Evolutionary conservation across 1,140 invertebrate genomes (phyloP).

Genomic region (Drosophila triauraria): DNA sequence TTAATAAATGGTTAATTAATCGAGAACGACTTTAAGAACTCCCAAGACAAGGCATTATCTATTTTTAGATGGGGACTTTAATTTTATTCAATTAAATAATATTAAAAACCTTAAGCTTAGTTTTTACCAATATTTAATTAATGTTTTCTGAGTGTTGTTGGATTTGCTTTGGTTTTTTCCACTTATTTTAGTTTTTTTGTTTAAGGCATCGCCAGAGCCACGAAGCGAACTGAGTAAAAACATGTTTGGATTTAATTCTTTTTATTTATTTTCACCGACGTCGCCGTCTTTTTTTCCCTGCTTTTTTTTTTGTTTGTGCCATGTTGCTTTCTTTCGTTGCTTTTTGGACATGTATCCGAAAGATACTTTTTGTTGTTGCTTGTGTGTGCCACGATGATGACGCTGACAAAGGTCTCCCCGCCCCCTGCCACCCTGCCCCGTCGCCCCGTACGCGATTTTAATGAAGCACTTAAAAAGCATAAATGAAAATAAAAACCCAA

Average conservation of each 20-base stretch:
- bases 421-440: conserved; percentile 22
- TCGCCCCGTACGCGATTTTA: conserved; percentile 78
- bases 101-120: no score
- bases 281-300: conserved; percentile 40
- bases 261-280: conserved; percentile 68
- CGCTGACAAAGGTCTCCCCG: conserved; percentile 76
- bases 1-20: background rate
- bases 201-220: conserved; percentile 52
- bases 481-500: conserved; percentile 82
- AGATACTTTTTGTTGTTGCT: conserved; percentile 68
- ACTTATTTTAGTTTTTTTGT: conserved; percentile 33
- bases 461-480: conserved; percentile 83
- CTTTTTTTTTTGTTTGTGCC: conserved; percentile 37
- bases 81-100: background rate
- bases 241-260: conserved; percentile 82
- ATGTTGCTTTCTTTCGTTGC: conserved; percentile 77
- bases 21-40: background rate
- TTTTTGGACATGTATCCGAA: conserved; percentile 76
- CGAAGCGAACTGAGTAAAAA: conserved; percentile 65
- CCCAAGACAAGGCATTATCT: no score
- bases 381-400: conserved; percentile 67
- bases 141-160: conserved; percentile 30
- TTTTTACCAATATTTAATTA: no score
- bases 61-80: no score
- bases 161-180: conserved; percentile 41